These are phyloP conservation scores for Aspidiotus rigidus DNA, from an alignment of 2,888 invertebrate species.

Conservation along the genomic window DNA sequence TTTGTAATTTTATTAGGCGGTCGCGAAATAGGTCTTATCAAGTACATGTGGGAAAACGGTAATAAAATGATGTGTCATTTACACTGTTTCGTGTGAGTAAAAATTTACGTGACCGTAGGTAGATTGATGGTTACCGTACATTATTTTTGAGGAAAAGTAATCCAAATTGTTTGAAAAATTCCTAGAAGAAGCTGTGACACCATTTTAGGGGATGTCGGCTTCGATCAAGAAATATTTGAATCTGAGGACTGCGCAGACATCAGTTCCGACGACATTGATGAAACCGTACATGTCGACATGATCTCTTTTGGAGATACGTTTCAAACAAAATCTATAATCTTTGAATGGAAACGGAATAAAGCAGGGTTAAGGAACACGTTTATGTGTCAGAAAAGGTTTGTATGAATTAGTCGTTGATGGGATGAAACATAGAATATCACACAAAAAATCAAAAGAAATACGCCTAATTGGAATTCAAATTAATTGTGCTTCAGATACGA, in stretches of 20 bases:
- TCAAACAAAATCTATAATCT: no score
- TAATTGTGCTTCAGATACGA: no score
- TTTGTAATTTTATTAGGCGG: conserved; percentile 46
- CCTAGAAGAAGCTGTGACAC: conserved; percentile 60
- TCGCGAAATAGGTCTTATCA: conserved; percentile 54
- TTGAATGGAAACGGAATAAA: no score
- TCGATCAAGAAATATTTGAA: conserved; percentile 64
- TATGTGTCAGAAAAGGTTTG: no score
- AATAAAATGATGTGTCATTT: conserved; percentile 52
- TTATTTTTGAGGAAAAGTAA: no score
- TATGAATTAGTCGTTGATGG: no score
- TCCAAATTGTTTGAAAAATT: neutral
- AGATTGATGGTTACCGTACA: no score
- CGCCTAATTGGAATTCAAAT: no score
- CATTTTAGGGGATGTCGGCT: conserved; percentile 68
- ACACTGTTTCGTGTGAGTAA: conserved; percentile 52
- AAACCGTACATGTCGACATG: conserved; percentile 42
- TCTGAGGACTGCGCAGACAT: conserved; percentile 64
- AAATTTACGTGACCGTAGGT: no score
- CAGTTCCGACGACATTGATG: neutral
- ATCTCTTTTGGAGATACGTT: conserved; percentile 42
- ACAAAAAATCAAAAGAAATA: no score
- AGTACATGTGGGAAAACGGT: conserved; percentile 63
- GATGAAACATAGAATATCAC: no score
- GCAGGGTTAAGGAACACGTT: no score